Evolutionary conservation across 1,140 invertebrate genomes (phyloP), one percentile per base, ranked within the genome.

Genomic region (Nixonia krombeini): DNA sequence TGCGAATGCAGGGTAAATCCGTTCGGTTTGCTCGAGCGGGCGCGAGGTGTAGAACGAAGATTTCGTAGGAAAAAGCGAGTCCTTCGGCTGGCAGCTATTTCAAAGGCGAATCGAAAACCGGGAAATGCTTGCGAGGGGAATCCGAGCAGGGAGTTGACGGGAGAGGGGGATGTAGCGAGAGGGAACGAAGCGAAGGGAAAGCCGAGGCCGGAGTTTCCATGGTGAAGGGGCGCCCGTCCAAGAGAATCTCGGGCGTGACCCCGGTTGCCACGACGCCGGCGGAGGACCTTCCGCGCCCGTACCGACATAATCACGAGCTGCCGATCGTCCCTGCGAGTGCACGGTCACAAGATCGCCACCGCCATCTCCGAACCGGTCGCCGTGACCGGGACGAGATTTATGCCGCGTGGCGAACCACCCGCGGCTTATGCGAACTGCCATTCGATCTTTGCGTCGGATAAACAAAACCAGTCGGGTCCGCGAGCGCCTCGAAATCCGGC

Each of bases 221-320:
- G 64, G 64, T 67, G 64, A 67, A 67, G 64, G 57, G 64, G 64
- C 64, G 57, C 64, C 51, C 51, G 64, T 21, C 45, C 64, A 59
- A 51, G 64, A 61, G 56, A 52, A 57, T 67, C 51, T 61, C 56
- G 57, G 64, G 63, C 56, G 63, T 67, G 64, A 67, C 64, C 52
- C 57, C 64, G 52, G 56, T 61, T 47, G 56, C 44, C 50, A 41
- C 45, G 56, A 52, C 37, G 44, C 21, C 15, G 28, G 6, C 51
- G 46, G 31, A 53, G 47, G 52, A 38, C 16, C 15, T 25, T 42
- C 31, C 29, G 53, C 53, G 42, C 17, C 47, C 50, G 51, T 45
- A 37, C 10, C 9, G 29, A 51, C 46, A 41, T 38, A 66, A 58
- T 67, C 64, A 41, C 63, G 53, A 40, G 38, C 53, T 46, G 52